Conservation (phyloP, 2,888 invertebrate species). For the Lasioglossum lativentre region DNA sequence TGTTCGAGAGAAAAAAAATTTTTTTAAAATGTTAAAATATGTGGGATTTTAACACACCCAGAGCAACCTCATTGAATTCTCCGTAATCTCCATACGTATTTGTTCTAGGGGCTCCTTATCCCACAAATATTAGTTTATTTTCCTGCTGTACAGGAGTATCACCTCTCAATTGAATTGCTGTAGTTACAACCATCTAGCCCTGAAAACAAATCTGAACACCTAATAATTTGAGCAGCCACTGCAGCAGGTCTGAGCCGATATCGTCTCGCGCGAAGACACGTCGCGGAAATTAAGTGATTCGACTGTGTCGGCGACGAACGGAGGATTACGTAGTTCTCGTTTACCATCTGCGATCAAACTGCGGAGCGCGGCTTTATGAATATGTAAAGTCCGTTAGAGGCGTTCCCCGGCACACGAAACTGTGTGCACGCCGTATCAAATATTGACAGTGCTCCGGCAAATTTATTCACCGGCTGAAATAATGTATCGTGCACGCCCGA, state of each 20-base stretch:
- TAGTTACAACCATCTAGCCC: too few species aligned
- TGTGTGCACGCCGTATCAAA: slow-evolving; percentile 79
- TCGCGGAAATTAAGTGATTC: slow-evolving; percentile 60
- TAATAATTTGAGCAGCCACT: neutral
- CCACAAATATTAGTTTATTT: too few species aligned
- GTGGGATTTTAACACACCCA: too few species aligned
- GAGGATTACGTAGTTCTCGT: slow-evolving; percentile 51
- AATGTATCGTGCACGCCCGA: slow-evolving; percentile 66
- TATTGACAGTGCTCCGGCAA: slow-evolving; percentile 76
- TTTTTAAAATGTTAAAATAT: too few species aligned
- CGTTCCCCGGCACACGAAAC: slow-evolving; percentile 71
- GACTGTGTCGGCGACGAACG: neutral
- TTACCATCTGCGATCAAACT: slow-evolving; percentile 65
- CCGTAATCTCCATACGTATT: too few species aligned
- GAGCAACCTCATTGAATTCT: too few species aligned
- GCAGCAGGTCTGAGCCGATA: too few species aligned
- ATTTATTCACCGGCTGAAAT: slow-evolving; percentile 74
- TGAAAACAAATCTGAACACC: too few species aligned
- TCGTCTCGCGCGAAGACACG: neutral
- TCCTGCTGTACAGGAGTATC: too few species aligned
- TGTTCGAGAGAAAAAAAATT: too few species aligned
- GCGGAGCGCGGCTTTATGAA: slow-evolving; percentile 75
- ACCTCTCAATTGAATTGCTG: too few species aligned
- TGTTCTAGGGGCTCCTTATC: too few species aligned
- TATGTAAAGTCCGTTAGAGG: slow-evolving; percentile 79